phyloP scores from a whole-genome alignment of 2,113 vertebrate genomes.

The Garra rufa region DNA sequence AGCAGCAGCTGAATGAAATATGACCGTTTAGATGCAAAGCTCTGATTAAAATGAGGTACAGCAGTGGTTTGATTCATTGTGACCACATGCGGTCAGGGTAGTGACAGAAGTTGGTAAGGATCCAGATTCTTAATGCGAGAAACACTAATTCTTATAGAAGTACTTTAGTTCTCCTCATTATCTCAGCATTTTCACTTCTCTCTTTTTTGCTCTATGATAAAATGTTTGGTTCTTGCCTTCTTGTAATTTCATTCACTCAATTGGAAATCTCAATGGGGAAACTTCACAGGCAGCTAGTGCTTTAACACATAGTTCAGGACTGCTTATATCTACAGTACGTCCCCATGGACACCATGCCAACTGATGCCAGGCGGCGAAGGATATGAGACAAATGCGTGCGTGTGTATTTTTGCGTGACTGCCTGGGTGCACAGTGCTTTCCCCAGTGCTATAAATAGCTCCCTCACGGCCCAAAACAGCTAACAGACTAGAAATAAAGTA shows the following conservation, averaged over 20 bases:
- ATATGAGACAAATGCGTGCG: constrained; percentile 61
- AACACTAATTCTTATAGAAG: background rate
- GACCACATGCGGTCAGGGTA: background rate
- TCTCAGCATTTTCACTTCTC: background rate
- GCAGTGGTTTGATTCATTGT: background rate
- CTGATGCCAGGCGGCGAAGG: constrained; percentile 42
- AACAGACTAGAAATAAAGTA: constrained; percentile 67
- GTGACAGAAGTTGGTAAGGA: background rate
- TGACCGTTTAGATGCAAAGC: background rate
- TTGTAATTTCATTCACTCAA: background rate
- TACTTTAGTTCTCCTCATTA: background rate
- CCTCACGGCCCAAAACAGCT: constrained; percentile 65
- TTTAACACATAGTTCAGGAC: constrained; percentile 10
- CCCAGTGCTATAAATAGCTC: constrained; percentile 69
- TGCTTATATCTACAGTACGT: background rate
- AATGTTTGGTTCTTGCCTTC: background rate
- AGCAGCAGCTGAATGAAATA: background rate
- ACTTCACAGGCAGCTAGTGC: constrained; percentile 17
- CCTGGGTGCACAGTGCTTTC: constrained; percentile 38
- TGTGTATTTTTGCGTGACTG: constrained; percentile 39
- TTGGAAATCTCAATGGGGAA: background rate
- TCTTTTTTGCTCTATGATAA: background rate
- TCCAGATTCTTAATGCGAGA: background rate
- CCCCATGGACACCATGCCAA: constrained; percentile 27
- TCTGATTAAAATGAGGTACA: background rate